Evolutionary conservation across 2,797 vertebrate species (phyloP).

Genomic region (Oceanodroma leucorhoa): DNA sequence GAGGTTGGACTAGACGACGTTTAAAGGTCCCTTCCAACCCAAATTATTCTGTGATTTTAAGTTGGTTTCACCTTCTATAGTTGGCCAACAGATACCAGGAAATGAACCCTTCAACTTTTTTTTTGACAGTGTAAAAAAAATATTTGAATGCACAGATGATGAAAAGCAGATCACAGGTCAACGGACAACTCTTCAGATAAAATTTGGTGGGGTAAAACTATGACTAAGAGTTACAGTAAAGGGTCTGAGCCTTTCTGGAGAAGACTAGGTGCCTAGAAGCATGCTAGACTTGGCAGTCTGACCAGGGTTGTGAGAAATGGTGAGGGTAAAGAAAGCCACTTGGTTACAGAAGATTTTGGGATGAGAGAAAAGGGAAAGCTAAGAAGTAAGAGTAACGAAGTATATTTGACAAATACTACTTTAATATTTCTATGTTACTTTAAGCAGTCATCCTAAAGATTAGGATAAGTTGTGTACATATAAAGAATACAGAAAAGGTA

Average conservation of each 20-base stretch:
- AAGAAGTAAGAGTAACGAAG: neutral
- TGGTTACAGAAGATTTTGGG: neutral
- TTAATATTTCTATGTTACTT: neutral
- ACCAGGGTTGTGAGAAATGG: neutral
- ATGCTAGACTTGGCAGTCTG: neutral
- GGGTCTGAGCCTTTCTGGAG: neutral
- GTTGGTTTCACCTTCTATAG: neutral
- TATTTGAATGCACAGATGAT: neutral
- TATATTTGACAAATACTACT: neutral
- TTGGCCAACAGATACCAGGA: neutral
- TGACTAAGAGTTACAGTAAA: neutral
- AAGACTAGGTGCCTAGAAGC: neutral
- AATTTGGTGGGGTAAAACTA: neutral
- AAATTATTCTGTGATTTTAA: too few relatives aligned
- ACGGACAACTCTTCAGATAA: neutral
- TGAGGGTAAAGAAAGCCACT: neutral
- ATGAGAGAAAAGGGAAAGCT: neutral
- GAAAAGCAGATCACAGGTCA: neutral
- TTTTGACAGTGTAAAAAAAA: neutral
- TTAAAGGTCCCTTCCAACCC: too few relatives aligned
- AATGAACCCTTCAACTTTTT: neutral
- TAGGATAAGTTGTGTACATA: neutral
- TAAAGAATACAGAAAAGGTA: neutral
- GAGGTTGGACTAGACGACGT: too few relatives aligned
- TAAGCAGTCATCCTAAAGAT: neutral